Percentiles rank a stretch among this genome's conserved stretches.
These are phyloP conservation scores for Pseudoatta argentina DNA, from an alignment of 1,140 invertebrate genomes.

Conservation along the genomic window DNA sequence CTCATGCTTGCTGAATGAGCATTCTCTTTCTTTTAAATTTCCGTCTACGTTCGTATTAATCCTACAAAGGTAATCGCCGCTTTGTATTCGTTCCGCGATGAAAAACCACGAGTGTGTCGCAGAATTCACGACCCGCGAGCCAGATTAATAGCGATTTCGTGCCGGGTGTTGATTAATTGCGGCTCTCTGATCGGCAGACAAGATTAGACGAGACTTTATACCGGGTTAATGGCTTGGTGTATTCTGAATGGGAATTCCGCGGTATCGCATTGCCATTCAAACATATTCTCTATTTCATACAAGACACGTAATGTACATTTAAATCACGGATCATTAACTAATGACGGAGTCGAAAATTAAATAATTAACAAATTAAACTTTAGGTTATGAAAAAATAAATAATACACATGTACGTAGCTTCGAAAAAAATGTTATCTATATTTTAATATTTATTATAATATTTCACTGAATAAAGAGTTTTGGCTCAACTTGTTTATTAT, in stretches of 20 bases:
- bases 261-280: conserved; percentile 31
- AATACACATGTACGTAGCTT: too few species aligned
- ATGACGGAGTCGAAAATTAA: not conserved
- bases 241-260: conserved; percentile 45
- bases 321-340: not conserved
- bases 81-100: not conserved
- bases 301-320: not conserved
- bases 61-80: not conserved
- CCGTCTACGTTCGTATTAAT: conserved; percentile 34
- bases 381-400: too few species aligned
- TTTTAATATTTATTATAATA: too few species aligned
- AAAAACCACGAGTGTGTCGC: conserved; percentile 26
- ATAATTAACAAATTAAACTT: not conserved
- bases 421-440: too few species aligned
- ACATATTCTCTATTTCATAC: not conserved
- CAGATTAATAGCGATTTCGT: conserved; percentile 29
- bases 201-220: conserved; percentile 32
- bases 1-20: not conserved
- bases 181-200: conserved; percentile 3
- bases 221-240: conserved; percentile 2
- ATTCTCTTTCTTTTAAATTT: not conserved
- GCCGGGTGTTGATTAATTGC: conserved; percentile 49
- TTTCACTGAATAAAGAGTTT: too few species aligned
- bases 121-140: conserved; percentile 41
- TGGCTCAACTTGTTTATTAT: too few species aligned